Conservation (phyloP, 2,888 invertebrate species). For the Halocaridina rubra region DNA sequence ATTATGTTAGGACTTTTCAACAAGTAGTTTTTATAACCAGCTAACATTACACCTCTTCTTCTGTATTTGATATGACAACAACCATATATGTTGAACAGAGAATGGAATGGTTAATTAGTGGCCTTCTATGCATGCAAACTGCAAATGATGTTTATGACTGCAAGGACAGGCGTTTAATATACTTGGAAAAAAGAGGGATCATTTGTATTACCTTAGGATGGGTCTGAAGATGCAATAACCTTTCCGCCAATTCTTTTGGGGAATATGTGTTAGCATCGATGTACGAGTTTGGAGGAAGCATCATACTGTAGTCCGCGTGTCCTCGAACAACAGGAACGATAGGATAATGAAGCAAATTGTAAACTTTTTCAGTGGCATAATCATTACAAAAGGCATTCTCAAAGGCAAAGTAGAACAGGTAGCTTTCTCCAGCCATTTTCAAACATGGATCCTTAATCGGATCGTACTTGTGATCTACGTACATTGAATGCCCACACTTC, state of each 20-base stretch:
- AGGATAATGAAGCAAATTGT: slow-evolving; percentile 35
- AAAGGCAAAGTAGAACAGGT: slow-evolving; percentile 41
- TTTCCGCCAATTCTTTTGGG: slow-evolving; percentile 22
- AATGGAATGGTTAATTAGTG: too few species aligned
- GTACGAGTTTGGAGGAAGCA: slow-evolving; percentile 37
- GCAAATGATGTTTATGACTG: too few species aligned
- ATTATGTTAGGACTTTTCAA: too few species aligned
- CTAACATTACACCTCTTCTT: too few species aligned
- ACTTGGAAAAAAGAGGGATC: neutral
- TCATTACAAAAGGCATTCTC: slow-evolving; percentile 45
- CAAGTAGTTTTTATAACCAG: too few species aligned
- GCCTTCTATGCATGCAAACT: too few species aligned
- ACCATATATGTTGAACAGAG: too few species aligned
- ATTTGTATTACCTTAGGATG: neutral
- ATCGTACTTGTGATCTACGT: neutral
- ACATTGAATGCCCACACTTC: slow-evolving; percentile 7
- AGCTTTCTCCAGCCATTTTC: slow-evolving; percentile 1
- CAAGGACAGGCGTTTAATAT: too few species aligned
- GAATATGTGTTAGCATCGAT: slow-evolving; percentile 30
- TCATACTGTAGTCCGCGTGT: slow-evolving; percentile 23
- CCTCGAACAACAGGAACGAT: slow-evolving; percentile 50
- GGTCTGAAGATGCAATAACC: neutral
- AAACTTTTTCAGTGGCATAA: slow-evolving; percentile 51
- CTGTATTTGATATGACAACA: neutral
- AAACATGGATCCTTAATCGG: slow-evolving; percentile 4